Percentiles rank a stretch among this genome's conserved stretches.
Evolutionary conservation across 23 tunicate genomes (phyloP).

Genomic region (Styela plicata): DNA sequence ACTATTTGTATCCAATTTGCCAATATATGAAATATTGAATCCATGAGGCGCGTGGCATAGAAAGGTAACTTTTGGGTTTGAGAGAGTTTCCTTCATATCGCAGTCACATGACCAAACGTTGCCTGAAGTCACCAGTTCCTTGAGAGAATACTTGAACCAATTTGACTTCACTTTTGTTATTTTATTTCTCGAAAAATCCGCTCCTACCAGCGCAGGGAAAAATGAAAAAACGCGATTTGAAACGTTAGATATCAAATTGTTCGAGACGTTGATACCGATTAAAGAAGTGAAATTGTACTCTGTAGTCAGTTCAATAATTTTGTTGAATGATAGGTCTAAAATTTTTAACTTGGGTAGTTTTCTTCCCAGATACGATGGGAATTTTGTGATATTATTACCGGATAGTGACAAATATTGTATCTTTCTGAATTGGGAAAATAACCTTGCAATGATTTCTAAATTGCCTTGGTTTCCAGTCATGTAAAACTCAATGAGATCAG

Average conservation of each 20-base stretch:
- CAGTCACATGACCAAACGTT: not conserved
- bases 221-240: not conserved
- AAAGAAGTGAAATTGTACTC: not conserved
- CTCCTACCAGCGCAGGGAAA: not conserved
- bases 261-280: not conserved
- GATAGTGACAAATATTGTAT: not conserved
- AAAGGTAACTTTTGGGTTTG: not conserved
- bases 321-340: constrained; percentile 16
- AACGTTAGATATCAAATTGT: not conserved
- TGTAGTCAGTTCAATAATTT: not conserved
- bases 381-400: not conserved
- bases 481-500: not conserved
- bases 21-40: not conserved
- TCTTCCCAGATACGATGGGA: not conserved
- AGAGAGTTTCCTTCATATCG: not conserved
- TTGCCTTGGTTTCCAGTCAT: not conserved
- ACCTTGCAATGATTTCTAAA: not conserved
- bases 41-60: not conserved
- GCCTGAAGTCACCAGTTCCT: not conserved
- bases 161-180: not conserved
- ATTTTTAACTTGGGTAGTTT: not conserved
- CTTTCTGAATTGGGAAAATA: not conserved
- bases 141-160: not conserved
- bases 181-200: not conserved
- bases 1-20: not conserved